Percentiles rank a stretch among this genome's conserved stretches.
These are phyloP conservation scores for Drosophila tani DNA, from an alignment of 1,140 invertebrate genomes.

Conservation along the genomic window DNA sequence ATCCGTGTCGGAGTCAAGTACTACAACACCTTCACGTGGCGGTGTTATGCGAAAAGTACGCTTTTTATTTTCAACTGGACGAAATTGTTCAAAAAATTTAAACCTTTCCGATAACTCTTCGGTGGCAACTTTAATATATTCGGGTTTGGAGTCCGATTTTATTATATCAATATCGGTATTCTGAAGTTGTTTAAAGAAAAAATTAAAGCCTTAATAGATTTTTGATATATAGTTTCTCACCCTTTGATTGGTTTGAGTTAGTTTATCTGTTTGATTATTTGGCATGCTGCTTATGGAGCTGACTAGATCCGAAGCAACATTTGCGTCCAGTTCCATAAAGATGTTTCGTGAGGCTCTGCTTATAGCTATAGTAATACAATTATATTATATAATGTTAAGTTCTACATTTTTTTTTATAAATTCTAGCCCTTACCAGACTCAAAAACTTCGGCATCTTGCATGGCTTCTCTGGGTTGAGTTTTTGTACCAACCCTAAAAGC, in stretches of 20 bases:
- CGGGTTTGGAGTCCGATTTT: constrained; percentile 87
- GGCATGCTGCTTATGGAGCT: background rate
- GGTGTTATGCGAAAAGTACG: constrained; percentile 94
- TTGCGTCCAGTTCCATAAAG: constrained; percentile 94
- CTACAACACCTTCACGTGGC: constrained; percentile 90
- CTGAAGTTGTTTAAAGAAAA: constrained; percentile 12
- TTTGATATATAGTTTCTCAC: background rate
- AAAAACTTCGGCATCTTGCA: constrained; percentile 92
- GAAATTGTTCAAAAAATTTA: constrained; percentile 96
- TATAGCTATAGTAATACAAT: constrained; percentile 87
- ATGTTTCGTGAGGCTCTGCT: constrained; percentile 94
- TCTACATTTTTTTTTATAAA: background rate
- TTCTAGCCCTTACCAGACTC: constrained; percentile 88
- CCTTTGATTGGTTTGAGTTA: background rate
- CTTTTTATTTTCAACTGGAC: constrained; percentile 88
- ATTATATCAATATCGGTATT: constrained; percentile 38
- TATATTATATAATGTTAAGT: background rate
- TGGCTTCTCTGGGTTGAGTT: background rate
- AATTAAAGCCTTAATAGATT: background rate
- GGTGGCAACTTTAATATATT: constrained; percentile 92
- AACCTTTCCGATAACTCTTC: constrained; percentile 93
- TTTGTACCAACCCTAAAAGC: constrained; percentile 85
- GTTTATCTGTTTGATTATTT: constrained; percentile 9
- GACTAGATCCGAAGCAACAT: constrained; percentile 70
- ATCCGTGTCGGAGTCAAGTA: constrained; percentile 71